Percentiles rank a stretch among this genome's conserved stretches.
phyloP scores from a whole-genome alignment of 2,888 invertebrate genomes.

The Neuroscelio doddi region DNA sequence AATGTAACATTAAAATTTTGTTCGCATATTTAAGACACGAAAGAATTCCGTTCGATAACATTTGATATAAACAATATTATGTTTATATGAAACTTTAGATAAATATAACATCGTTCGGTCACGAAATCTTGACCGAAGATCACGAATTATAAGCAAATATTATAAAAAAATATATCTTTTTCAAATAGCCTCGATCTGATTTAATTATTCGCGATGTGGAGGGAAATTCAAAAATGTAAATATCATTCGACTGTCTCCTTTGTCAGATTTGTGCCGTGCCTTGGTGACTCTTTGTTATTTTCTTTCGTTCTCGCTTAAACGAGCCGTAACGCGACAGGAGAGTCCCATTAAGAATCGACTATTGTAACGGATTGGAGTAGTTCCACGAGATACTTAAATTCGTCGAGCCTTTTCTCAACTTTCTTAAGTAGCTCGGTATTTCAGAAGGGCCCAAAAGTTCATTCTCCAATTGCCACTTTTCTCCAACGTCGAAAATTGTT shows the following conservation, averaged over 20 bases:
- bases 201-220: neutral
- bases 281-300: conserved; percentile 24
- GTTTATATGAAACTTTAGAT: too few relatives aligned
- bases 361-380: conserved; percentile 25
- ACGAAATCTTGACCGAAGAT: too few relatives aligned
- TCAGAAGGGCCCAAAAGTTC: neutral
- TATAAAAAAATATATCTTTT: too few relatives aligned
- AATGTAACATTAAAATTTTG: too few relatives aligned
- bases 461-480: neutral
- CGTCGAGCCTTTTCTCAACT: neutral
- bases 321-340: conserved; percentile 44
- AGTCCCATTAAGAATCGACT: conserved; percentile 38
- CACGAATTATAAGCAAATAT: too few relatives aligned
- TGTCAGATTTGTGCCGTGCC: conserved; percentile 9
- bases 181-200: too few relatives aligned
- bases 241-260: conserved; percentile 39
- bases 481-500: neutral
- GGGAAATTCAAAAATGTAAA: conserved; percentile 54
- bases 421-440: neutral
- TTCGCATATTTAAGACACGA: too few relatives aligned
- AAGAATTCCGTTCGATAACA: too few relatives aligned
- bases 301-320: conserved; percentile 43
- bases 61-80: too few relatives aligned
- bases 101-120: too few relatives aligned
- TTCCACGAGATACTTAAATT: neutral